Base-by-base conservation (phyloP, 1,140 invertebrate genomes). In the Cecropterus lyciades region DNA sequence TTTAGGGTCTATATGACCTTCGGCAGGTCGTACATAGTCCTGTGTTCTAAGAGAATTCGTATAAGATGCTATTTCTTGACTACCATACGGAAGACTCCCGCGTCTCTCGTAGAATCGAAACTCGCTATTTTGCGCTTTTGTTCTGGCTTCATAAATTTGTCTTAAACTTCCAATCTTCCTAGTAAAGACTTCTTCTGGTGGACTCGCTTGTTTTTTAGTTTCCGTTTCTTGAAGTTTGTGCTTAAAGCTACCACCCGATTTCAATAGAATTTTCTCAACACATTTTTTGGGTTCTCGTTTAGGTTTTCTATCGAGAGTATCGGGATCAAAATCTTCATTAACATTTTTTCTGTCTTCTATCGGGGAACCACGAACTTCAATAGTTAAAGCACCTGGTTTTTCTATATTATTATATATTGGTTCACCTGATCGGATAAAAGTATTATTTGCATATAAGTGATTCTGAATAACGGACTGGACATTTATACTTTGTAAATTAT, bases 291-390 rank as follows among this genome's bases (percentile, higher is more conserved):
- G 57, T 73, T 80, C 83, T 9, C 69, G 85, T 57, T 81, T 89
- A 13, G 96, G 95, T 82, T 97, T 96, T 14, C 96, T 92, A 76
- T 97, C 96, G 14, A 97, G 84, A 0, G 97, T 97, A 73, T 97
- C 97, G 0, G 96, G 96, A 79, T 97, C 96, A 77, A 97, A 97
- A 63, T 94, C 93, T 67, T 97, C 96, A 9, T 67, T 78, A 20
- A 75, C 67, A 10, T 79, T 84, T 57, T 67, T 70, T 59, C 80
- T 83, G 52, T 75, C 82, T 72, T 84, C 85, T 55, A 90, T 49
- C 8, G 95, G 93, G 3, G 95, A 95, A 46, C 96, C 95, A 70
- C 95, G 93, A 0, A 96, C 95, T 84, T 95, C 93, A 65, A 97
- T 97, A 2, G 95, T 95, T 30, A 96, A 79, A 37, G 95, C 94